A percentile compares a stretch with the other conserved stretches of the same genome.
phyloP scores from a whole-genome alignment of 2,888 invertebrate genomes.

The Heliconius ismenius region DNA sequence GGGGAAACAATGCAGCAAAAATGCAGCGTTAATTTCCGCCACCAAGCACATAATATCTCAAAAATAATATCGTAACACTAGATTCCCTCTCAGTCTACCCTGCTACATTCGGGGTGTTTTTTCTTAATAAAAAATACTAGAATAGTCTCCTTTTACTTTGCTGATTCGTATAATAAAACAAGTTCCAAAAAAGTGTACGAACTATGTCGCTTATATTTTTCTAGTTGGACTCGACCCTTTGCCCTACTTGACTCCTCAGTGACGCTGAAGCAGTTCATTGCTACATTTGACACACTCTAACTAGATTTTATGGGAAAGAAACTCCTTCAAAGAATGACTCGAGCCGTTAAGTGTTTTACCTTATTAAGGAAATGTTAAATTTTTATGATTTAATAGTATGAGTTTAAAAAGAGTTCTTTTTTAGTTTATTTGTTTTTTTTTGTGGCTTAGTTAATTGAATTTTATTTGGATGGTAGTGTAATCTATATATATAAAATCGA shows the following conservation, averaged over 20 bases:
- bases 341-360: background rate
- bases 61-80: background rate
- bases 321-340: background rate
- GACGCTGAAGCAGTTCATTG: constrained; percentile 16
- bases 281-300: constrained; percentile 23
- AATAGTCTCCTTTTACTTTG: too few species aligned
- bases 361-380: background rate
- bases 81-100: background rate
- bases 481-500: too few species aligned
- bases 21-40: background rate
- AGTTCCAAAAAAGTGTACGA: too few species aligned
- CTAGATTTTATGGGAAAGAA: constrained; percentile 9
- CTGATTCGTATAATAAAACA: too few species aligned
- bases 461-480: too few species aligned
- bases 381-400: too few species aligned
- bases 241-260: constrained; percentile 20
- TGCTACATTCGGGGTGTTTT: too few species aligned
- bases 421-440: too few species aligned
- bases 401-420: too few species aligned
- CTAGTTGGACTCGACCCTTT: background rate
- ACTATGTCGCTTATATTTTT: background rate
- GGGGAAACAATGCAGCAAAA: background rate
- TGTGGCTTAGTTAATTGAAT: too few species aligned
- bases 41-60: background rate
- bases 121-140: too few species aligned